Percentiles rank a stretch among this genome's conserved stretches.
Evolutionary conservation across 1,140 invertebrate genomes (phyloP).

Genomic region (Lasaia peninsularis): DNA sequence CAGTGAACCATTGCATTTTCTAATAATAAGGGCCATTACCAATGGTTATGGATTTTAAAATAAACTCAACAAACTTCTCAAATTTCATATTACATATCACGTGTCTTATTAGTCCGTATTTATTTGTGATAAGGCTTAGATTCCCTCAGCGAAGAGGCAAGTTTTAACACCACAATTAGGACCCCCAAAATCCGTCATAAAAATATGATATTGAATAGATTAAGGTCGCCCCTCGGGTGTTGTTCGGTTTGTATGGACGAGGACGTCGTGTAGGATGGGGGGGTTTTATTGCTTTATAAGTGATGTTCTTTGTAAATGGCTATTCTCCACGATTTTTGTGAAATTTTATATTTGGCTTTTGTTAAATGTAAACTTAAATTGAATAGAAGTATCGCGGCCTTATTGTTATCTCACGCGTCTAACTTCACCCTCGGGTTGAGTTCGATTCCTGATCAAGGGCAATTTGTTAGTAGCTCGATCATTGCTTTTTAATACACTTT

Average conservation of each 20-base stretch:
- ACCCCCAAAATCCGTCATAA: constrained; percentile 40
- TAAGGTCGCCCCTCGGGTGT: constrained; percentile 28
- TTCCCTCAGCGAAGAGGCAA: neutral
- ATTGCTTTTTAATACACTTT: too few relatives aligned
- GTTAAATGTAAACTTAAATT: too few relatives aligned
- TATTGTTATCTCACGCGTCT: too few relatives aligned
- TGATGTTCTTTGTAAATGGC: constrained; percentile 13
- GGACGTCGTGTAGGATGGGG: constrained; percentile 22
- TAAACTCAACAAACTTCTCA: constrained; percentile 34
- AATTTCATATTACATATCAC: constrained; percentile 21
- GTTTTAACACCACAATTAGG: constrained; percentile 24
- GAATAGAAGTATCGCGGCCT: too few relatives aligned
- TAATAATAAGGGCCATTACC: constrained; percentile 11
- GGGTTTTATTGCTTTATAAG: constrained; percentile 24
- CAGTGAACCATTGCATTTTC: constrained; percentile 3
- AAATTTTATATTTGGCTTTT: constrained; percentile 1
- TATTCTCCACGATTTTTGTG: constrained; percentile 2
- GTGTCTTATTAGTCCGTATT: neutral
- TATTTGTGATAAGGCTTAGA: neutral
- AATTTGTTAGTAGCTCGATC: too few relatives aligned
- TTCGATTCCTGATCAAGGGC: too few relatives aligned
- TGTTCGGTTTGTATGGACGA: constrained; percentile 21
- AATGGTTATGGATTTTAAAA: constrained; percentile 31
- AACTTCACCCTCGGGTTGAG: too few relatives aligned
- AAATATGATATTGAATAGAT: constrained; percentile 48